A percentile compares a stretch with the other conserved stretches of the same genome.
These are phyloP conservation scores for Cochlearius cochlearius DNA, from an alignment of 2,113 vertebrate genomes.

Conservation along the genomic window DNA sequence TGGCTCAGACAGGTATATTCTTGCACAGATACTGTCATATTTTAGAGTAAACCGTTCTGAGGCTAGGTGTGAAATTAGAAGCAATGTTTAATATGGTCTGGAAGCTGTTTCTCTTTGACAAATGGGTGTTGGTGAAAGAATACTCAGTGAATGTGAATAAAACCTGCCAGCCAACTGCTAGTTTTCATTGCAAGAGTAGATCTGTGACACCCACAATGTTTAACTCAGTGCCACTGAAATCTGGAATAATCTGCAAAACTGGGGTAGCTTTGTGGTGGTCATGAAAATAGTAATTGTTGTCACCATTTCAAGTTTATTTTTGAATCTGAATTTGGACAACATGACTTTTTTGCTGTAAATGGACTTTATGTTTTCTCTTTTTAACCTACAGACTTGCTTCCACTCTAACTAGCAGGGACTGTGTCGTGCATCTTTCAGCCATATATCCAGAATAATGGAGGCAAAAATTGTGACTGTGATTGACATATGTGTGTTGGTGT, in stretches of 20 bases:
- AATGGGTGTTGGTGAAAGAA: not conserved
- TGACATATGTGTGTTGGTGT: not conserved
- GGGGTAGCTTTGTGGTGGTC: not conserved
- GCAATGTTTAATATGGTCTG: not conserved
- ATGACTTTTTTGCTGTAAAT: not conserved
- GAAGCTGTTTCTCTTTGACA: not conserved
- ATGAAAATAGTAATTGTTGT: not conserved
- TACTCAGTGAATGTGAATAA: not conserved
- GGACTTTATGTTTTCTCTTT: not conserved
- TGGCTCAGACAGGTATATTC: not conserved
- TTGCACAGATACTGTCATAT: not conserved
- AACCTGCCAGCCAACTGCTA: not conserved
- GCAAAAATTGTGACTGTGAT: not conserved
- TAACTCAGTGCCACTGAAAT: not conserved
- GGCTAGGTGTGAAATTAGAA: not conserved
- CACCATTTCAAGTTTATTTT: not conserved
- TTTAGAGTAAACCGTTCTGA: not conserved
- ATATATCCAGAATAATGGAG: not conserved
- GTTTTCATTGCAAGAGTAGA: not conserved
- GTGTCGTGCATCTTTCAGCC: not conserved
- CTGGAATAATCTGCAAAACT: not conserved
- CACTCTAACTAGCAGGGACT: not conserved
- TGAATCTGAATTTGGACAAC: not conserved
- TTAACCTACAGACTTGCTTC: not conserved
- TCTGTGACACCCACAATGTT: not conserved